Base-by-base conservation (phyloP, 2,888 invertebrate genomes). In the Girardia tigrina region DNA sequence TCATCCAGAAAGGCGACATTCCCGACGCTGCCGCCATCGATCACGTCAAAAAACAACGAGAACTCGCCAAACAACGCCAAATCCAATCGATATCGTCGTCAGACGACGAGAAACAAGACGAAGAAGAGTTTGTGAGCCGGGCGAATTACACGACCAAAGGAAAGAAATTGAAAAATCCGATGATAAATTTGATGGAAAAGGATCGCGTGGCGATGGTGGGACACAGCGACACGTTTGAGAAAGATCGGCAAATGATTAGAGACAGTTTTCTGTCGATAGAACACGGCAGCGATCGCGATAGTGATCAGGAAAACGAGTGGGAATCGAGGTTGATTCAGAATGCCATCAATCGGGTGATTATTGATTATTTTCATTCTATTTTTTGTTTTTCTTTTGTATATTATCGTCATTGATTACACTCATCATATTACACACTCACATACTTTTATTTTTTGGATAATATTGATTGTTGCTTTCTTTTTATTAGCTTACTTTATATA, bases 261-360 rank as follows among this genome's bases (percentile, higher is more conserved):
- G 2, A 71, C 27, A 28, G 27, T 28, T 71, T 71, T 29, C 27
- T 71, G 23, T 28, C 71, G 1, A n/a, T 29, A 6, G 71, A 71
- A 71, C 71, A 71, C 29, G 71, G 71, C 6, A 71, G 71, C 27
- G 71, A 71, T 23, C 4, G 29, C 4, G 71, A 71, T 29, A 71
- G 71, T 71, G 71, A 71, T 20, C 71, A 29, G n/a, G 71, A 71
- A n/a, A 71, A 71, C 29, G 71, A 71, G 14, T 71, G 71, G 71
- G 71, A 71, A n/a, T 4, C 71, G 16, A 26, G 29, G 4, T 28
- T 26, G 23, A 4, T 71, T 16, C 71, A 71, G 23, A 71, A 71
- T 20, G 71, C 71, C n/a, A 71, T 71, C n/a, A 71, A 71, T 26
- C 26, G n/a, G 20, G 71, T 29, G n/a, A 4, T 71, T 12, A 12